phyloP scores from a whole-genome alignment of 2,797 vertebrate genomes.

The Ambastaia sidthimunki region DNA sequence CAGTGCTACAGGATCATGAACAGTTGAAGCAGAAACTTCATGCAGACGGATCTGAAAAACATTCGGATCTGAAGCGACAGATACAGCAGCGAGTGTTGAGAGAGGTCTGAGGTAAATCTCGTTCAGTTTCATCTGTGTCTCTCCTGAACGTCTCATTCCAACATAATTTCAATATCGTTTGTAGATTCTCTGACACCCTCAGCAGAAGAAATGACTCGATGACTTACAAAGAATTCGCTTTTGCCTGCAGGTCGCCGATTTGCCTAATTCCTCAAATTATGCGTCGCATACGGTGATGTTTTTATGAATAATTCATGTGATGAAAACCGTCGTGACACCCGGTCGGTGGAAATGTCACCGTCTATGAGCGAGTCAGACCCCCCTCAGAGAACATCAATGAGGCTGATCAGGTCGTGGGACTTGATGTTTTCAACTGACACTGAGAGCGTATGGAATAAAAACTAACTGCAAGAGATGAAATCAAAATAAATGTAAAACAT shows the following conservation, averaged over 20 bases:
- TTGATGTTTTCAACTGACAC: conserved; percentile 8
- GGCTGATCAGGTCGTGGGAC: neutral
- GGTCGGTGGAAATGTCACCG: conserved; percentile 48
- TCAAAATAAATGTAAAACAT: no score
- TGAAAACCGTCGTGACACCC: conserved; percentile 53
- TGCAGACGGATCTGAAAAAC: conserved; percentile 54
- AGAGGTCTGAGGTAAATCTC: conserved; percentile 65
- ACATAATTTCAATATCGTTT: neutral
- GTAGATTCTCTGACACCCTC: conserved; percentile 24
- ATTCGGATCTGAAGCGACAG: conserved; percentile 60
- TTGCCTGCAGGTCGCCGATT: conserved; percentile 66
- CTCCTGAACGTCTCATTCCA: neutral
- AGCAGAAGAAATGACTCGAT: conserved; percentile 43
- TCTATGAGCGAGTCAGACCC: conserved; percentile 44
- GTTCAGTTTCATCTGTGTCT: conserved; percentile 25
- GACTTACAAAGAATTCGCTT: conserved; percentile 24
- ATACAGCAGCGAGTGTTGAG: conserved; percentile 62
- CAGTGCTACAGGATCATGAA: neutral
- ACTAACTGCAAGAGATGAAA: neutral
- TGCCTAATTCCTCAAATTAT: conserved; percentile 67
- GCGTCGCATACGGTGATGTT: conserved; percentile 59
- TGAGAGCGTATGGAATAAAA: neutral
- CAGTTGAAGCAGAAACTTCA: conserved; percentile 5
- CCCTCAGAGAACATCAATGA: conserved; percentile 38
- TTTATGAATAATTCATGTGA: conserved; percentile 68